These are phyloP conservation scores for Dryobates pubescens DNA, from an alignment of 2,797 vertebrate species.

Conservation along the genomic window DNA sequence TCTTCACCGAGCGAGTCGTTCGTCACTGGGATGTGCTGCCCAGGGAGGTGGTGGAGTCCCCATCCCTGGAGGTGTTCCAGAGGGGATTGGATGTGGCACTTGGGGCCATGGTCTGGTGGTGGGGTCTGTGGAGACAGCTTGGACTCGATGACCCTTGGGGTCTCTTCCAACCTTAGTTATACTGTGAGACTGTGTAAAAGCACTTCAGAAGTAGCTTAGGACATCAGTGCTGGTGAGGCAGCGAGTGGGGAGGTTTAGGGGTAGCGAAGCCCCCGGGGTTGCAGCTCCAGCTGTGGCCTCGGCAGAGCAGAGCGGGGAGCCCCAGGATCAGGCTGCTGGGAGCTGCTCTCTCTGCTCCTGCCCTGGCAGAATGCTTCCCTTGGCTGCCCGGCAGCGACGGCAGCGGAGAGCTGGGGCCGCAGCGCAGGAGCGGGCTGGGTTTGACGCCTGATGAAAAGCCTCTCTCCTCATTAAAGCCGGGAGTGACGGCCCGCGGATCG, in stretches of 20 bases:
- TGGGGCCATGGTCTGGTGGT: too few relatives aligned
- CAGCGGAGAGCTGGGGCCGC: constrained; percentile 15
- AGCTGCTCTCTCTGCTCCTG: background rate
- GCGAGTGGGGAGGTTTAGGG: background rate
- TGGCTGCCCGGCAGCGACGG: background rate
- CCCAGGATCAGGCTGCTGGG: background rate
- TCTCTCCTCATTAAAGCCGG: constrained; percentile 67
- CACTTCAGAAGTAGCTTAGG: background rate
- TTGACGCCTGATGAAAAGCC: constrained; percentile 57
- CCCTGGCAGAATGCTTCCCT: background rate
- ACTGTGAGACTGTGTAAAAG: too few relatives aligned
- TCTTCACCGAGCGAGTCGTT: too few relatives aligned
- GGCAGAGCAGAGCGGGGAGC: too few relatives aligned
- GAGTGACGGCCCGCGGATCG: constrained; percentile 70
- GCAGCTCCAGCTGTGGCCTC: too few relatives aligned
- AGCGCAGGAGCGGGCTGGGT: background rate
- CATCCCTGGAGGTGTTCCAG: too few relatives aligned
- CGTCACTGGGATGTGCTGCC: too few relatives aligned
- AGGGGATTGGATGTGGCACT: too few relatives aligned
- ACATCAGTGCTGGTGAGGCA: background rate
- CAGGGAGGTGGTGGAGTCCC: too few relatives aligned
- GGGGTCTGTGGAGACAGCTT: too few relatives aligned
- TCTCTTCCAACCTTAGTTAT: too few relatives aligned
- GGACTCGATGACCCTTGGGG: too few relatives aligned
- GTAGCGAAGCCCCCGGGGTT: background rate